Conservation (phyloP, 2,797 vertebrate species). For the Lepilemur ruficaudatus region DNA sequence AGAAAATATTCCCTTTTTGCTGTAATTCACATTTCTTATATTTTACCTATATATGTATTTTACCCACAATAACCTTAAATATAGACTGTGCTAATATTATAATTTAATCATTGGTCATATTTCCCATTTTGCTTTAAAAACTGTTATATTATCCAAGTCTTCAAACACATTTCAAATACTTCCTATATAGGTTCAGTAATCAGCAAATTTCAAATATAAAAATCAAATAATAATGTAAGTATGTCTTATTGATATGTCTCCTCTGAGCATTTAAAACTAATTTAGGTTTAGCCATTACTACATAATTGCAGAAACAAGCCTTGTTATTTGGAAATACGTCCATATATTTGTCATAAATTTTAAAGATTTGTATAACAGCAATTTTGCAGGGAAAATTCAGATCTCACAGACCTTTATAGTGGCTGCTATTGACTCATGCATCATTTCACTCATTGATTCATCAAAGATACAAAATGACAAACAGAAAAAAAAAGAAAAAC, state of each 20-base stretch:
- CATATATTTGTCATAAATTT: neutral
- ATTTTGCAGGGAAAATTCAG: neutral
- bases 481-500: neutral
- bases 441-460: neutral
- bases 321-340: neutral
- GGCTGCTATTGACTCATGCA: neutral
- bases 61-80: neutral
- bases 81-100: neutral
- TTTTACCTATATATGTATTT: neutral
- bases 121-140: neutral
- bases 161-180: neutral
- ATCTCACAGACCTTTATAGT: neutral
- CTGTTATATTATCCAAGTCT: neutral
- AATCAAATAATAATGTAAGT: neutral
- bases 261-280: neutral
- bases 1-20: neutral
- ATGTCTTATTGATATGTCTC: neutral
- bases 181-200: neutral
- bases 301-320: neutral
- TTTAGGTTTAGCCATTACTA: neutral
- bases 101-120: neutral
- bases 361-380: neutral
- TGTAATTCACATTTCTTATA: neutral
- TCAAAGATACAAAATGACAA: neutral
- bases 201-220: slow-evolving; percentile 24